Conservation (phyloP, 2,888 invertebrate species). For the Drosophila macrospina region DNA sequence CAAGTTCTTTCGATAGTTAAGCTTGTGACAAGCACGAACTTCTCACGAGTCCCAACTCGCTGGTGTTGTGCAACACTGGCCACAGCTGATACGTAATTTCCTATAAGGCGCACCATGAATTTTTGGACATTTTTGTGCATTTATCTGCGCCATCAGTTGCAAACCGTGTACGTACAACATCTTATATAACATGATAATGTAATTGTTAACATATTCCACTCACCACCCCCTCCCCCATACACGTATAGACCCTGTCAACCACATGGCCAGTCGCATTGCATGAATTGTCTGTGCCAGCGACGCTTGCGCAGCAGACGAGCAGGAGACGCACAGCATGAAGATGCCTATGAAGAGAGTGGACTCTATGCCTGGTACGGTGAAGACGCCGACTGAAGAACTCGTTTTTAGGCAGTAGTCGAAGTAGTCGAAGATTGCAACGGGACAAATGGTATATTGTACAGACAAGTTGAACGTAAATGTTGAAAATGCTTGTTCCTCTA, state of each 20-base stretch:
- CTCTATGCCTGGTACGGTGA: not conserved
- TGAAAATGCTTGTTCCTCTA: too few species aligned
- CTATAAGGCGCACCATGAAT: not conserved
- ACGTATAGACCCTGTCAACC: slow-evolving; percentile 9
- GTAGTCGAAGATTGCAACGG: not conserved
- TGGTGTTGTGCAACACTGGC: slow-evolving; percentile 1
- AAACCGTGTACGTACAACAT: not conserved
- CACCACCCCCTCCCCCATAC: not conserved
- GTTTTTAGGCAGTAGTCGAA: not conserved
- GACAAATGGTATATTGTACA: not conserved
- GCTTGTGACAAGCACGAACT: too few species aligned
- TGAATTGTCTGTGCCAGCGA: slow-evolving; percentile 12
- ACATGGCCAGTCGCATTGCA: slow-evolving; percentile 17
- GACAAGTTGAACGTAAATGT: not conserved
- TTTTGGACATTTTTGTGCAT: slow-evolving; percentile 7
- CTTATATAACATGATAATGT: slow-evolving; percentile 8
- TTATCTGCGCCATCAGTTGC: slow-evolving; percentile 4
- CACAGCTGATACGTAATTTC: not conserved
- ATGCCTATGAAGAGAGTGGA: slow-evolving; percentile 3
- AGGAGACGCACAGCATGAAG: not conserved
- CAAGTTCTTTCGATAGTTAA: too few species aligned
- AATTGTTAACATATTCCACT: slow-evolving; percentile 6
- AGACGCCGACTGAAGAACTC: not conserved
- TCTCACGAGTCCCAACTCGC: not conserved
- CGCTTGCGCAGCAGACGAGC: not conserved